A percentile compares a stretch with the other conserved stretches of the same genome.
phyloP scores from a whole-genome alignment of 2,888 invertebrate species.

The Tenthredo livida region DNA sequence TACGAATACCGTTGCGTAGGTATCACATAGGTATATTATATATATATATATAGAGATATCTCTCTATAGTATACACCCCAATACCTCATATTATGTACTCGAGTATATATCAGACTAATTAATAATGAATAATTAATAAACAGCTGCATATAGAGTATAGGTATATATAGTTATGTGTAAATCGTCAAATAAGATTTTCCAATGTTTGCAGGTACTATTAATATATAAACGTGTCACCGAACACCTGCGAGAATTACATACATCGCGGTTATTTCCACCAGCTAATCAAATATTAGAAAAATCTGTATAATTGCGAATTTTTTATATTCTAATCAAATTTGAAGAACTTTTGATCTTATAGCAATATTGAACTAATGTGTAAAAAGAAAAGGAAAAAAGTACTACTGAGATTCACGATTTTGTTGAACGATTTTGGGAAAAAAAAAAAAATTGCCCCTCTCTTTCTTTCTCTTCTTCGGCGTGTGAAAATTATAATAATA shows the following conservation, averaged over 20 bases:
- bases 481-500: no score
- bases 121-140: background rate
- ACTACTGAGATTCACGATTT: no score
- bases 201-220: background rate
- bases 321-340: no score
- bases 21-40: background rate
- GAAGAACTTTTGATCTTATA: no score
- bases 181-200: background rate
- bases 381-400: no score
- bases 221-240: background rate
- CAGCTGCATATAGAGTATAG: no score
- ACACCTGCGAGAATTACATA: background rate
- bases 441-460: no score
- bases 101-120: background rate
- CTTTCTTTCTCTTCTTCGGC: background rate
- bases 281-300: background rate
- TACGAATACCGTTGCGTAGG: conserved; percentile 18
- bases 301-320: no score
- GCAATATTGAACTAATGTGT: no score
- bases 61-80: no score
- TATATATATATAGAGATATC: background rate
- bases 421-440: no score
- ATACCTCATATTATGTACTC: background rate
- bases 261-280: background rate
- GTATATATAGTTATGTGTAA: background rate